phyloP scores from a whole-genome alignment of 2,113 vertebrate genomes.

The Aramus guarauna region DNA sequence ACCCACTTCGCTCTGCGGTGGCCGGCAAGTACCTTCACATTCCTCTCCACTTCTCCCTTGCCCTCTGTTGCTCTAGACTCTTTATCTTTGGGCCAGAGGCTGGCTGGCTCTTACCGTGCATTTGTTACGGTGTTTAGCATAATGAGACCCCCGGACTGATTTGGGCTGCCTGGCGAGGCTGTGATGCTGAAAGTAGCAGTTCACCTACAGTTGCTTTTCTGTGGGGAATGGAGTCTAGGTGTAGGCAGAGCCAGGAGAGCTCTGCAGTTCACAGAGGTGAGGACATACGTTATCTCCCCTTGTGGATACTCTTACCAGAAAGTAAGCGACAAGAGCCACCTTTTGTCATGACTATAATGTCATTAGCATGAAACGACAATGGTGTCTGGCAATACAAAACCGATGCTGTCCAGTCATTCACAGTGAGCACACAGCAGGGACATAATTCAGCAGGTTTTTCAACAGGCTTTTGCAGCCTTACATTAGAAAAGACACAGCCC shows the following conservation, averaged over 20 bases:
- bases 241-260: background rate
- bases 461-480: background rate
- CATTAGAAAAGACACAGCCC: background rate
- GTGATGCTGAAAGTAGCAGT: background rate
- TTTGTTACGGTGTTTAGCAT: background rate
- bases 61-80: background rate
- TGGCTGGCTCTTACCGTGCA: background rate
- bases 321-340: background rate
- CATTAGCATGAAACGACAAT: background rate
- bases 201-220: background rate
- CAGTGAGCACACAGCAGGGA: background rate
- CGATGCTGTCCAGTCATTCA: background rate
- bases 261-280: background rate
- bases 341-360: background rate
- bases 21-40: background rate
- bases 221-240: background rate
- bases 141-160: background rate
- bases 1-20: background rate
- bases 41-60: background rate
- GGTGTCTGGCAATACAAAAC: background rate
- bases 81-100: background rate
- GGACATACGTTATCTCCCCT: background rate
- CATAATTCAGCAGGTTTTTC: slow-evolving; percentile 4
- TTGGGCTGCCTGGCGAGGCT: background rate
- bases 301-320: background rate